Percentiles rank a stretch among this genome's conserved stretches.
phyloP scores from a whole-genome alignment of 2,797 vertebrate species.

The Delichon dasypus region DNA sequence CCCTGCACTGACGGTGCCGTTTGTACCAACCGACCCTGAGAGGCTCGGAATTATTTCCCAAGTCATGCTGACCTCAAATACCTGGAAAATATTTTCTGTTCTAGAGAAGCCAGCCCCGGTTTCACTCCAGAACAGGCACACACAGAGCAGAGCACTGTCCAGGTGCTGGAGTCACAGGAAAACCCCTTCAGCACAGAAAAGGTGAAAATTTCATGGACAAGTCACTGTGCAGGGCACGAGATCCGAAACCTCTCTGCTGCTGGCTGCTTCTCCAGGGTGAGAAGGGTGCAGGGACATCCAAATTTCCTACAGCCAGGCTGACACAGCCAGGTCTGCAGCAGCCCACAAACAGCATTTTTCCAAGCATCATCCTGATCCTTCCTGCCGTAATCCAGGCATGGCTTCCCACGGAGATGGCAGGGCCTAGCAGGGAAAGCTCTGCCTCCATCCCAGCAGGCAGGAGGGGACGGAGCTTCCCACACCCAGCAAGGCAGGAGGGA shows the following conservation, averaged over 20 bases:
- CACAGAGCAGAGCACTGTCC: neutral
- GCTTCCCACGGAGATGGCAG: neutral
- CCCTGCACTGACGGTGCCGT: neutral
- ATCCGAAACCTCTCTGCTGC: neutral
- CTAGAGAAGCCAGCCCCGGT: neutral
- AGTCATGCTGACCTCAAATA: neutral
- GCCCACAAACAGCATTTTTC: neutral
- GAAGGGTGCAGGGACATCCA: neutral
- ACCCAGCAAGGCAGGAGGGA: neutral
- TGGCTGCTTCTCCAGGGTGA: neutral
- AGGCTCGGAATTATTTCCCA: neutral
- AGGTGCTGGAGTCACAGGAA: neutral
- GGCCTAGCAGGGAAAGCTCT: neutral
- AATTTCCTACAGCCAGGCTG: neutral
- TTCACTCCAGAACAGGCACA: neutral
- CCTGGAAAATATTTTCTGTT: neutral
- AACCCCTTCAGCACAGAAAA: neutral
- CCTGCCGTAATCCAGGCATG: accelerated
- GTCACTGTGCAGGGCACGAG: neutral
- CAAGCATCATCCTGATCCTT: neutral
- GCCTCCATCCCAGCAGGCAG: neutral
- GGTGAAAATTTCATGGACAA: accelerated
- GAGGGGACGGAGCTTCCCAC: neutral
- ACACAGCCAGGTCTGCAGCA: neutral
- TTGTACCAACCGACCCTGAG: neutral